These are phyloP conservation scores for Trissolcus basalis DNA, from an alignment of 1,140 invertebrate genomes.

Conservation along the genomic window DNA sequence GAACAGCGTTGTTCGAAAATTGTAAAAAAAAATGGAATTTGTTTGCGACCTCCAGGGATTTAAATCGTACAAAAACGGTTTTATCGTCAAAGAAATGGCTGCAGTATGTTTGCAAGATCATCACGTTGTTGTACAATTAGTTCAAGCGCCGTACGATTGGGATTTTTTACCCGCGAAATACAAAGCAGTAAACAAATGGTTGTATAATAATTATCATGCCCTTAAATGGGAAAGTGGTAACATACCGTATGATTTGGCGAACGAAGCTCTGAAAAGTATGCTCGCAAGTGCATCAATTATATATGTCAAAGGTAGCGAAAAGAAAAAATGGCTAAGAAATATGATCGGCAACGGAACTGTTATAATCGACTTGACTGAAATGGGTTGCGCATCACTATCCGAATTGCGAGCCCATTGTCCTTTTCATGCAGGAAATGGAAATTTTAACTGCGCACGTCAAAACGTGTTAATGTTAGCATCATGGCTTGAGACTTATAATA, in stretches of 20 bases:
- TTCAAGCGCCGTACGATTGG: background rate
- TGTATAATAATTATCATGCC: background rate
- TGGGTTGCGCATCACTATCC: too few relatives aligned
- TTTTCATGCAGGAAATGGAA: too few relatives aligned
- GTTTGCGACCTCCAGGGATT: slow-evolving; percentile 1
- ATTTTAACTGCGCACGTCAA: too few relatives aligned
- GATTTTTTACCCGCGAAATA: background rate
- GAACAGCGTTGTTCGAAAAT: slow-evolving; percentile 1
- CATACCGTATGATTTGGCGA: background rate
- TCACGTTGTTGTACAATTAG: background rate
- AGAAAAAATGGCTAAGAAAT: too few relatives aligned
- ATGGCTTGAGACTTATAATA: too few relatives aligned
- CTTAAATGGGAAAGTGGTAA: background rate
- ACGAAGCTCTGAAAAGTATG: background rate
- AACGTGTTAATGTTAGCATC: too few relatives aligned
- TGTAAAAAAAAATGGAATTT: slow-evolving; percentile 2
- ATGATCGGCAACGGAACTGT: too few relatives aligned
- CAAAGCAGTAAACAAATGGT: background rate
- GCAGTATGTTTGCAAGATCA: background rate
- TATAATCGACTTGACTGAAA: too few relatives aligned
- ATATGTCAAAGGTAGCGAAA: too few relatives aligned
- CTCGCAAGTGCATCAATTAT: background rate
- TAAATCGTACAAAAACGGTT: background rate
- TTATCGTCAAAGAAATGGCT: slow-evolving; percentile 7
- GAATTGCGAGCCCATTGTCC: too few relatives aligned